Evolutionary conservation across 2,888 invertebrate species (phyloP).

Genomic region (Leptinotarsa peninsularis): DNA sequence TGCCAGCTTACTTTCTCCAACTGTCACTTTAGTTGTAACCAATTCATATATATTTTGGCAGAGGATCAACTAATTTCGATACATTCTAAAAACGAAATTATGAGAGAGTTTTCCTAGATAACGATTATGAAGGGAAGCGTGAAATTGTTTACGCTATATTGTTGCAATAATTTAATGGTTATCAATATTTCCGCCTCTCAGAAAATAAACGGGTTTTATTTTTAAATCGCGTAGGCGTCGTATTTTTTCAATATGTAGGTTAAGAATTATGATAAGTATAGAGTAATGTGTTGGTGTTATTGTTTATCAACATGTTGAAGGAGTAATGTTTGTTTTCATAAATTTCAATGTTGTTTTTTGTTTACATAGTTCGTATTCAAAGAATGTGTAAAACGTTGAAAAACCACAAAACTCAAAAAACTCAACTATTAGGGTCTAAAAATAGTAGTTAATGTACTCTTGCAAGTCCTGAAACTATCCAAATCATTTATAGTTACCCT

Average conservation of each 20-base stretch:
- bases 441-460: too few relatives aligned
- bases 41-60: slow-evolving; percentile 8
- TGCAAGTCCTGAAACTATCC: too few relatives aligned
- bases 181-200: background rate
- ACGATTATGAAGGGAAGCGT: background rate
- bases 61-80: slow-evolving; percentile 10
- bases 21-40: background rate
- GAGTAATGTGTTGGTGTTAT: background rate
- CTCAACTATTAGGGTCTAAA: too few relatives aligned
- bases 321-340: background rate
- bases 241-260: slow-evolving; percentile 18
- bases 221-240: slow-evolving; percentile 7
- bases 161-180: slow-evolving; percentile 8
- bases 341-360: background rate
- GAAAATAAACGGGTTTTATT: background rate
- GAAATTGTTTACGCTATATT: background rate
- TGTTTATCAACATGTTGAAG: background rate
- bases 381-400: too few relatives aligned
- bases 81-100: background rate
- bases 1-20: background rate
- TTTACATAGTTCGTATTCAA: background rate
- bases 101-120: background rate
- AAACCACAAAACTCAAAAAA: too few relatives aligned
- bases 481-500: too few relatives aligned
- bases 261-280: slow-evolving; percentile 21